These are phyloP conservation scores for Pampusana beccarii DNA, from an alignment of 2,113 vertebrate species.

Conservation along the genomic window DNA sequence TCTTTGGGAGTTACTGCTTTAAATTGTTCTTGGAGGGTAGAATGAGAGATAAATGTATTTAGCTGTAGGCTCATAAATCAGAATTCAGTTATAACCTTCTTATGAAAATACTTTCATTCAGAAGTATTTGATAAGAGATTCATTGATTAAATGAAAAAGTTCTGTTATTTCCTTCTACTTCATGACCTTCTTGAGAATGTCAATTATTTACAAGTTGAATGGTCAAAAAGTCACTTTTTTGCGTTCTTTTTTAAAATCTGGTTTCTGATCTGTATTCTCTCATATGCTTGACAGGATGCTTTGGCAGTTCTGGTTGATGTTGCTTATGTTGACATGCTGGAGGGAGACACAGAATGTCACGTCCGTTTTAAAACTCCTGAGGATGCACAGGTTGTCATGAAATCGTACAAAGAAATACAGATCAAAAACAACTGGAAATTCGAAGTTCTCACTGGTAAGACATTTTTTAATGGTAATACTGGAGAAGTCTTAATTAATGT, in stretches of 20 bases:
- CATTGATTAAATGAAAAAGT: background rate
- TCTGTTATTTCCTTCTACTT: background rate
- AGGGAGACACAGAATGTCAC: conserved; percentile 91
- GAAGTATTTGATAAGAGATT: background rate
- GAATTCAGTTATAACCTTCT: background rate
- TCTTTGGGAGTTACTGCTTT: background rate
- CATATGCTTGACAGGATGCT: conserved; percentile 74
- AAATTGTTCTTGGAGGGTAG: background rate
- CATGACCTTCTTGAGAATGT: background rate
- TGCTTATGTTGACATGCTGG: conserved; percentile 90
- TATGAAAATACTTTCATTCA: background rate
- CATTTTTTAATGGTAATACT: background rate
- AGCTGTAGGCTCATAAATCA: background rate
- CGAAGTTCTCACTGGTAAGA: conserved; percentile 88
- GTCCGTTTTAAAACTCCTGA: conserved; percentile 86
- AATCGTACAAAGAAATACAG: conserved; percentile 75
- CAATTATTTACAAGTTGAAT: background rate
- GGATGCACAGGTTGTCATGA: conserved; percentile 80
- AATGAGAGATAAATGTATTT: background rate
- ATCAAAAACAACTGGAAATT: conserved; percentile 89
- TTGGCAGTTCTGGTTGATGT: conserved; percentile 84
- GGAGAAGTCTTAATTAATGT: background rate
- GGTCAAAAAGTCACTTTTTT: background rate
- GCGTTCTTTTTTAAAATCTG: background rate
- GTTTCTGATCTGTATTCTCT: background rate